Conservation (phyloP, 1,140 invertebrate genomes). For the Asobara japonica region DNA sequence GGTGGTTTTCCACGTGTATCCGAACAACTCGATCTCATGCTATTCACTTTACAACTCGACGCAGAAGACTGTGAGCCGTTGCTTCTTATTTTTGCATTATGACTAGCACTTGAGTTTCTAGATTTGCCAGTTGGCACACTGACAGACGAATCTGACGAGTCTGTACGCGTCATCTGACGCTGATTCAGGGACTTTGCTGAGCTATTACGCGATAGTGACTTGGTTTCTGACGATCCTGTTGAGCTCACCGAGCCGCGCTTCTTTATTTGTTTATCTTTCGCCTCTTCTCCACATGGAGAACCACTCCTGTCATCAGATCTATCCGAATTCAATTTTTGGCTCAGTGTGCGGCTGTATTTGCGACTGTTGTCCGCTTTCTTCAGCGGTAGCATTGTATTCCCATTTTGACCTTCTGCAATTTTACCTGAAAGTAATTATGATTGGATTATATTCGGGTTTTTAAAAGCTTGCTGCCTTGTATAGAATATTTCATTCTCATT, state of each 20-base stretch:
- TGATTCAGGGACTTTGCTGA: slow-evolving; percentile 52
- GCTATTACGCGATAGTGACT: slow-evolving; percentile 33
- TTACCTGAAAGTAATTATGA: too few relatives aligned
- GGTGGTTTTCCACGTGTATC: slow-evolving; percentile 61
- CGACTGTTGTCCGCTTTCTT: not conserved
- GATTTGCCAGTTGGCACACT: slow-evolving; percentile 62
- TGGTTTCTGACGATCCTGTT: slow-evolving; percentile 24
- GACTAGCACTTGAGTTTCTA: slow-evolving; percentile 57
- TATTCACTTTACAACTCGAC: slow-evolving; percentile 42
- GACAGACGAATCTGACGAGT: slow-evolving; percentile 55
- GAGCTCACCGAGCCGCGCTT: slow-evolving; percentile 22
- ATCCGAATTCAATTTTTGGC: not conserved
- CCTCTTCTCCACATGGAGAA: too few relatives aligned
- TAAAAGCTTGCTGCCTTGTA: too few relatives aligned
- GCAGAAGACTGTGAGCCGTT: slow-evolving; percentile 25
- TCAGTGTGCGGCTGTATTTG: not conserved
- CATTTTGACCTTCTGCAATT: not conserved
- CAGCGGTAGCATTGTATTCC: not conserved
- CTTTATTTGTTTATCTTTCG: slow-evolving; percentile 8
- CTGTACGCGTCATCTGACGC: slow-evolving; percentile 48
- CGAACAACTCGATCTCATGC: slow-evolving; percentile 47
- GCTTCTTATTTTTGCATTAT: slow-evolving; percentile 60
- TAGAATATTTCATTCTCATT: too few relatives aligned
- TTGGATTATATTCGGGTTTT: too few relatives aligned
- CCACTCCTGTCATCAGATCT: not conserved